Evolutionary conservation across 2,113 vertebrate genomes (phyloP).

Genomic region (Crocuta crocuta): DNA sequence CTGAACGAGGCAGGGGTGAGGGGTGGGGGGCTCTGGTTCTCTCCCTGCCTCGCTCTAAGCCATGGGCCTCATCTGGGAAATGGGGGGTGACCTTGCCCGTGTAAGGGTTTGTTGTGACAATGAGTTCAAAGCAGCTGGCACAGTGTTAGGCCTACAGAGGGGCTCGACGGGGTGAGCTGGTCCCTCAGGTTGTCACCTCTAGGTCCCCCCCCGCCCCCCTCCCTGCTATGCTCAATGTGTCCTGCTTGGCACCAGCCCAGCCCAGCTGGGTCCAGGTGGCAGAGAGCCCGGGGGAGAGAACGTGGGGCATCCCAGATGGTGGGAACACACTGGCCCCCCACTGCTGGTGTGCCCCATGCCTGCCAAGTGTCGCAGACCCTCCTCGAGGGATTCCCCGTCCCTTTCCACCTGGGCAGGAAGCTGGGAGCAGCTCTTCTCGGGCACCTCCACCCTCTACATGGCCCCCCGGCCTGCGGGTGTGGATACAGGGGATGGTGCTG

Average conservation of each 20-base stretch:
- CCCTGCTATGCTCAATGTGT: background rate
- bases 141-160: background rate
- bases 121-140: background rate
- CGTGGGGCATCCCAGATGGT: background rate
- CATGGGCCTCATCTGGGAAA: conserved; percentile 45
- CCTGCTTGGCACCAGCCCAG: conserved; percentile 37
- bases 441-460: background rate
- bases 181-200: background rate
- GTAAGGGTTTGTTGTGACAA: background rate
- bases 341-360: background rate
- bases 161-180: background rate
- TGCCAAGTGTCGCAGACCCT: background rate
- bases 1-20: background rate
- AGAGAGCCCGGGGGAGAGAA: conserved; percentile 39
- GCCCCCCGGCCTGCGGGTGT: background rate
- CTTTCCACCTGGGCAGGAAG: background rate
- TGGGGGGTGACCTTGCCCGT: background rate
- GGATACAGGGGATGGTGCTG: background rate
- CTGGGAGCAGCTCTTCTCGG: background rate
- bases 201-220: background rate
- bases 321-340: background rate
- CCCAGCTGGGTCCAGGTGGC: conserved; percentile 61
- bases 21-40: background rate
- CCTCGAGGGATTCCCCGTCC: background rate
- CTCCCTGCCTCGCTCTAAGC: background rate